phyloP scores from a whole-genome alignment of 2,888 invertebrate species.

The Heteromyza rotundicornis region DNA sequence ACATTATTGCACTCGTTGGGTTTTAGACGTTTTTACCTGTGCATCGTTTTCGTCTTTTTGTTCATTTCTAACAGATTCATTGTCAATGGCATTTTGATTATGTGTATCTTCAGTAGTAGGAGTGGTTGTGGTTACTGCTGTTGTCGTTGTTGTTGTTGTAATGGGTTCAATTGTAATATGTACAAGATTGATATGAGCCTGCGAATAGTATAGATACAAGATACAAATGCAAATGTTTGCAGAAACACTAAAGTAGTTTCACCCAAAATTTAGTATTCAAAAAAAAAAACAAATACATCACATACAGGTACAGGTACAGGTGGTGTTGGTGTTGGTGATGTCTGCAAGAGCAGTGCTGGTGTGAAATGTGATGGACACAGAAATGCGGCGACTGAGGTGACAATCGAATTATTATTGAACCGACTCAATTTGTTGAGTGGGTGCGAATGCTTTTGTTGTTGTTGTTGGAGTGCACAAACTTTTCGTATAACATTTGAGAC shows the following conservation, averaged over 20 bases:
- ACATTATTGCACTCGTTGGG: background rate
- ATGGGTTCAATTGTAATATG: slow-evolving; percentile 58
- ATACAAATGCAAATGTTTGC: background rate
- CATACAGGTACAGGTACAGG: too few relatives aligned
- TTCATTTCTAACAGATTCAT: background rate
- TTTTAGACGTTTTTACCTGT: slow-evolving; percentile 36
- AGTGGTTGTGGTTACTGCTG: slow-evolving; percentile 2
- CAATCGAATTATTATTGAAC: background rate
- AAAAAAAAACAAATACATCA: slow-evolving; percentile 1
- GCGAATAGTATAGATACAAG: slow-evolving; percentile 42
- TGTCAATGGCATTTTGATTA: slow-evolving; percentile 6
- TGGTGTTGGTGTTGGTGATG: too few relatives aligned
- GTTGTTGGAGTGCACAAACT: slow-evolving; percentile 38
- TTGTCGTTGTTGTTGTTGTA: slow-evolving; percentile 33
- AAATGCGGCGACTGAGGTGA: slow-evolving; percentile 8
- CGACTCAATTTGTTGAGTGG: slow-evolving; percentile 2
- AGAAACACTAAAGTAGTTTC: background rate
- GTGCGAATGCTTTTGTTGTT: slow-evolving; percentile 19
- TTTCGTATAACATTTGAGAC: slow-evolving; percentile 44
- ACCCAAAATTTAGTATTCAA: background rate
- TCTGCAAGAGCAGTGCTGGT: background rate
- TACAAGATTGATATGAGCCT: slow-evolving; percentile 60
- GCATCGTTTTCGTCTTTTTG: slow-evolving; percentile 17
- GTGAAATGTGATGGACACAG: slow-evolving; percentile 21
- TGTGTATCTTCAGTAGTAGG: background rate